Conservation (phyloP, 2,797 vertebrate species). For the Triplophysa yarkandensis region DNA sequence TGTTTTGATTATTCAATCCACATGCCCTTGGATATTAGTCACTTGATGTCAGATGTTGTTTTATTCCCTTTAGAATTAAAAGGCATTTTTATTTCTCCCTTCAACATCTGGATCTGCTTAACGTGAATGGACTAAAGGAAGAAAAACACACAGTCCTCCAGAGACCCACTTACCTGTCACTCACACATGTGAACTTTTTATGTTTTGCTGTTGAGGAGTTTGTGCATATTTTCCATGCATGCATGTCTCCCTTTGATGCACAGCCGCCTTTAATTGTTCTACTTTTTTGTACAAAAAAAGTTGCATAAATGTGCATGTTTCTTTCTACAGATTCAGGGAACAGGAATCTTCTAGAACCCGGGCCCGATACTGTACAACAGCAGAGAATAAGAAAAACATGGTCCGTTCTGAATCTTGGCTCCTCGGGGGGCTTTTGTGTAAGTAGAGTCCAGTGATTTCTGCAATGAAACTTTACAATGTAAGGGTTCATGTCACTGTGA, state of each 20-base stretch:
- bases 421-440: slow-evolving; percentile 54
- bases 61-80: background rate
- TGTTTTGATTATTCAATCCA: slow-evolving; percentile 5
- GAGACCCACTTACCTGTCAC: background rate
- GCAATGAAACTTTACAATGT: background rate
- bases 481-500: background rate
- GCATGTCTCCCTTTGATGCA: background rate
- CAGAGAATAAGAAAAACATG: slow-evolving; percentile 46
- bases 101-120: slow-evolving; percentile 46
- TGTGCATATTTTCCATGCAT: too few species aligned
- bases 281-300: background rate
- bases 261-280: background rate
- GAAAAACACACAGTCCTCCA: background rate
- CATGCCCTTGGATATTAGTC: background rate
- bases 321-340: slow-evolving; percentile 18
- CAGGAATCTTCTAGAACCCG: slow-evolving; percentile 2
- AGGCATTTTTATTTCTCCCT: slow-evolving; percentile 9
- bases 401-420: slow-evolving; percentile 29
- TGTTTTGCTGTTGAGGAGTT: too few species aligned
- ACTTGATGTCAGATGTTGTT: background rate
- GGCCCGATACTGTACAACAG: background rate
- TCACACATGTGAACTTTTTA: background rate
- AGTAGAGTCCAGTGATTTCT: slow-evolving; percentile 28
- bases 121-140: background rate
- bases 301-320: background rate